Evolutionary conservation across 1,140 invertebrate genomes (phyloP).

Genomic region (Plectrocnemia conspersa): DNA sequence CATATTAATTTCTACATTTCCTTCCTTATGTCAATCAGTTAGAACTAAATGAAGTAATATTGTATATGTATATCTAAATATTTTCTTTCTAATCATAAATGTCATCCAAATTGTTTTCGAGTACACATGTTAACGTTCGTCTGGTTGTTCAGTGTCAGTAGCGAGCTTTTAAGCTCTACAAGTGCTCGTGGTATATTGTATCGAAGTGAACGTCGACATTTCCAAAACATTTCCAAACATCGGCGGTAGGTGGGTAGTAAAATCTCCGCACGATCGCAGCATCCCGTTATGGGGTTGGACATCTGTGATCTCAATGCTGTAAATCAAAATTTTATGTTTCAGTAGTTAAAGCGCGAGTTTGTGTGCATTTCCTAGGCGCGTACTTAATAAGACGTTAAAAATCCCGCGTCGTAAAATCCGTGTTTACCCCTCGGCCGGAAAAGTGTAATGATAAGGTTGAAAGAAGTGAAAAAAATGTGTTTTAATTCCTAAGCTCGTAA

Average conservation of each 20-base stretch:
- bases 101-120: too few species aligned
- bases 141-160: too few species aligned
- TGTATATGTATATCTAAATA: too few species aligned
- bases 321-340: constrained; percentile 14
- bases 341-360: constrained; percentile 8
- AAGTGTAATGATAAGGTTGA: not conserved
- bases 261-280: too few species aligned
- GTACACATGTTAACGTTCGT: too few species aligned
- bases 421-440: constrained; percentile 1
- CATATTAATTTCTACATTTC: too few species aligned
- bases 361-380: not conserved
- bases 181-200: constrained; percentile 7
- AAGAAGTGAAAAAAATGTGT: not conserved
- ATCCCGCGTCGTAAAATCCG: constrained; percentile 10
- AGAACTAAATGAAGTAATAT: too few species aligned
- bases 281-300: not conserved
- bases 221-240: constrained; percentile 9
- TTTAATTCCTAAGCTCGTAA: too few species aligned
- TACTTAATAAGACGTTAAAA: constrained; percentile 15
- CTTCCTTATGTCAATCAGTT: too few species aligned
- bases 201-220: constrained; percentile 3
- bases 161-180: constrained; percentile 9
- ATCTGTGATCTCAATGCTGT: not conserved
- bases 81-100: too few species aligned
- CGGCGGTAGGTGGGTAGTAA: constrained; percentile 10